Evolutionary conservation across 2,797 vertebrate species (phyloP).

Genomic region (Paramormyrops hopkinsi): DNA sequence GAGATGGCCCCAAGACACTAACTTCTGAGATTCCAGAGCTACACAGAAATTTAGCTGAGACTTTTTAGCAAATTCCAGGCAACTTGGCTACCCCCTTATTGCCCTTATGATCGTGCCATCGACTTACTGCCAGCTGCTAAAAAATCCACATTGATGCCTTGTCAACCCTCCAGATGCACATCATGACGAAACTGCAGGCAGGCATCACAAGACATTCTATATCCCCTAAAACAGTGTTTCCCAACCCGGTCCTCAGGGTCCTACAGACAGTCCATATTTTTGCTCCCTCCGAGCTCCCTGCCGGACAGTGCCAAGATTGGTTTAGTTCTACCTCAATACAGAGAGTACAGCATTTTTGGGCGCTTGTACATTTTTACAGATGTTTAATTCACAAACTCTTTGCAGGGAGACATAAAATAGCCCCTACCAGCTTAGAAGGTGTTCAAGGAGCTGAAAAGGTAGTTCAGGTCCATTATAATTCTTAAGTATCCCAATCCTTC

Average conservation of each 20-base stretch:
- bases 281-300: neutral
- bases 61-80: neutral
- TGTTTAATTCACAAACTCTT: neutral
- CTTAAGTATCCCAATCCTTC: neutral
- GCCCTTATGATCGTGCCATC: neutral
- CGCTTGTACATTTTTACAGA: neutral
- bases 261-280: neutral
- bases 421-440: neutral
- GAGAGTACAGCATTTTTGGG: neutral
- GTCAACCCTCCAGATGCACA: neutral
- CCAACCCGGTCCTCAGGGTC: neutral
- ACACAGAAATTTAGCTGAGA: neutral
- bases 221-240: neutral
- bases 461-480: neutral
- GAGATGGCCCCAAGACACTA: neutral
- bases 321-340: neutral
- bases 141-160: neutral
- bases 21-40: neutral
- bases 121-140: neutral
- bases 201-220: neutral
- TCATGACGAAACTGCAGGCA: neutral
- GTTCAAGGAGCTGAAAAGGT: neutral
- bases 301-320: neutral
- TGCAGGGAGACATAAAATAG: neutral
- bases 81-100: neutral